A percentile compares a stretch with the other conserved stretches of the same genome.
These are phyloP conservation scores for Mesocricetus auratus DNA, from an alignment of 2,113 vertebrate genomes.

Conservation along the genomic window DNA sequence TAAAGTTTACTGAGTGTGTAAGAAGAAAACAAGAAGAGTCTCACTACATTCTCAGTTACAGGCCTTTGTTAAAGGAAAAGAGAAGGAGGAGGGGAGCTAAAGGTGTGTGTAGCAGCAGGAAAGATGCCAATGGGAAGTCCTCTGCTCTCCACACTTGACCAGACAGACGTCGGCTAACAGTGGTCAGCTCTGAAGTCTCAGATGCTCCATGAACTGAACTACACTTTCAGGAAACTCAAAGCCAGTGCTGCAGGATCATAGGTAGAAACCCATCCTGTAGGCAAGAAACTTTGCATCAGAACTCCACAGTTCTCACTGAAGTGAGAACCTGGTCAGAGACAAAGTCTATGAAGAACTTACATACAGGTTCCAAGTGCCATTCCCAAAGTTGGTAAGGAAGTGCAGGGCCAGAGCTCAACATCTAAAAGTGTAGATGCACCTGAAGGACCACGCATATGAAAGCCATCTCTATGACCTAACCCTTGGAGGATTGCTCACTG, in stretches of 20 bases:
- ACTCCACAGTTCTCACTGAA: not conserved
- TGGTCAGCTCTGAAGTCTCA: not conserved
- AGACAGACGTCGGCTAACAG: not conserved
- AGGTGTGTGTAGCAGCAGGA: not conserved
- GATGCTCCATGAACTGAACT: not conserved
- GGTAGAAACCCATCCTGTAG: not conserved
- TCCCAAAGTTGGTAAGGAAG: not conserved
- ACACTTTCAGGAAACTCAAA: not conserved
- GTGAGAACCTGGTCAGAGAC: not conserved
- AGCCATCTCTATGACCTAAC: not conserved
- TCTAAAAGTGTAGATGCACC: too few species aligned
- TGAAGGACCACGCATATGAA: too few species aligned
- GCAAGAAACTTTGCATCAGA: not conserved
- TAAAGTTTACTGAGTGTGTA: constrained; percentile 81
- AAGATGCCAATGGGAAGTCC: not conserved
- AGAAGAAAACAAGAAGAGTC: not conserved
- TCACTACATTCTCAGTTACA: not conserved
- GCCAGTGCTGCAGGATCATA: not conserved
- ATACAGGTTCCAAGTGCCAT: not conserved
- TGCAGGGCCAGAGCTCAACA: fast-evolving
- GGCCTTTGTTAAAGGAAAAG: not conserved
- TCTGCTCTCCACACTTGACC: not conserved
- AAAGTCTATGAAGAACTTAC: not conserved
- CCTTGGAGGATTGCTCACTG: not conserved
- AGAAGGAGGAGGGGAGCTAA: not conserved